Base-by-base conservation (phyloP, 2,888 invertebrate genomes). In the Pherbina coryleti region DNA sequence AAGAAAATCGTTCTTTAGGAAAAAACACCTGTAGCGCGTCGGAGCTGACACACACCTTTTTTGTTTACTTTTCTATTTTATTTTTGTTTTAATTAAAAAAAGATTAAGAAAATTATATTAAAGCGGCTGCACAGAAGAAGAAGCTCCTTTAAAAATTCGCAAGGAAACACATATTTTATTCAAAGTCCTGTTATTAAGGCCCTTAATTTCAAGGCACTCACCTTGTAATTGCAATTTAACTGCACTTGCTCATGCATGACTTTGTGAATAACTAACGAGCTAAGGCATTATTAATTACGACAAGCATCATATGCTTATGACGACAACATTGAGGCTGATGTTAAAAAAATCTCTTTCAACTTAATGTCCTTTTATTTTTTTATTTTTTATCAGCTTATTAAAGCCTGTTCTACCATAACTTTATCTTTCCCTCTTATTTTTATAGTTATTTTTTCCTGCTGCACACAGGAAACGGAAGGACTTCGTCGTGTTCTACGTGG, bases 401-500 rank as follows among this genome's bases (percentile, higher is more conserved):
- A 34, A 7, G 7, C 22, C 22, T 22, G 28, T 60, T 9, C 3
- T 34, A 22, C 70, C 11, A 17, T 66, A 14, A 31, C 51, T 51
- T 19, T 51, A 9, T 49, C 14, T 51, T 44, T 37, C 44, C 19
- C 44, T 53, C 28, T 75, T 82, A 77, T 83, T 79, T 82, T 86
- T 91, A 82, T 91, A 94, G 94, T 94, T 85, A 90, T 95, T 77
- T 87, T 95, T 84, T 92, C 94, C 79, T 91, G 93, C 51, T 91
- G 94, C 67, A 91, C 93, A 82, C 92, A 93, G 85, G 94, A 95
- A 90, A 92, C 92, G 31, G 95, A 96, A 88, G 95, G 93, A 14
- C 92, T 95, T 84, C 92, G 96, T 84, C 95, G 94, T 88, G 95
- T 96, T 85, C 91, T 96, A 60, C 91, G 94, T 84, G 96, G 96